Conservation (phyloP, 1,140 invertebrate species). For the Cherax quadricarinatus region DNA sequence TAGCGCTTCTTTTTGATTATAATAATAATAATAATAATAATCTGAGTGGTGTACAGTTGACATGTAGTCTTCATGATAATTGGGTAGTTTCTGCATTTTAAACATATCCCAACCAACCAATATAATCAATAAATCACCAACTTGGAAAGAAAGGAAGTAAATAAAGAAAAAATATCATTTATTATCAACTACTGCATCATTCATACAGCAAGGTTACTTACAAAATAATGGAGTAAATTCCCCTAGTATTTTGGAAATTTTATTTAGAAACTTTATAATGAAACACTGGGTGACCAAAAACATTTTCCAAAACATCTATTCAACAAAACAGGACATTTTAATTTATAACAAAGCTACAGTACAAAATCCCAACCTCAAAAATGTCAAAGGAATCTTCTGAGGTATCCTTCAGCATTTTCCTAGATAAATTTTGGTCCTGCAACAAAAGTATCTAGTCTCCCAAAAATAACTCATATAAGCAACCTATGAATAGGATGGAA, state of each 20-base stretch:
- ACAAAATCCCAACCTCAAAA: not conserved
- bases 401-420: no score
- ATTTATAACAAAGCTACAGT: not conserved
- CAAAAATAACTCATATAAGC: not conserved
- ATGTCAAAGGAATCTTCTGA: no score
- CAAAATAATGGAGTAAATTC: conserved; percentile 42
- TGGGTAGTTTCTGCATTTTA: no score
- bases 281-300: conserved; percentile 34
- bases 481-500: not conserved
- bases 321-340: not conserved
- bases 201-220: conserved; percentile 62
- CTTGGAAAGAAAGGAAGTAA: not conserved
- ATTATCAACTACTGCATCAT: conserved; percentile 55
- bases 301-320: not conserved
- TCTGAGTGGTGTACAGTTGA: no score
- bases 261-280: conserved; percentile 39
- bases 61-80: no score
- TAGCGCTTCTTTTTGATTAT: no score
- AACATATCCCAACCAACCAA: not conserved
- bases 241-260: conserved; percentile 16
- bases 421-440: not conserved
- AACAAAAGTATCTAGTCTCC: no score
- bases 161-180: conserved; percentile 62
- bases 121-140: not conserved
- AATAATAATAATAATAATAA: no score